A percentile compares a stretch with the other conserved stretches of the same genome.
Conservation (phyloP, 64 coral and sea anemone genomes). For the Exaiptasia diaphana region DNA sequence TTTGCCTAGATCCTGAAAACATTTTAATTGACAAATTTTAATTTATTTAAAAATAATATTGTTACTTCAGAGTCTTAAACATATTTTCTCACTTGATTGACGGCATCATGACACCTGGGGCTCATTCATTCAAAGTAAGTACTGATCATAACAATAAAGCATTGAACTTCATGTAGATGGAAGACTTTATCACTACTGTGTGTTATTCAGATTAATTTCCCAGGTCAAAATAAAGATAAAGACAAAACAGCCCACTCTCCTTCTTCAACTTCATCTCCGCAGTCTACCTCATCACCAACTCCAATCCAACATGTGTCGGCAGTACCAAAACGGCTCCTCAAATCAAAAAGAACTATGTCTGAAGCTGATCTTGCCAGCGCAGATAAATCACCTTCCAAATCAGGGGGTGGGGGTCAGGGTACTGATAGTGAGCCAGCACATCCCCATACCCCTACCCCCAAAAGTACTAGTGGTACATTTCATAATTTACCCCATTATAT, state of each 20-base stretch:
- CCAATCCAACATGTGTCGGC: slow-evolving; percentile 13
- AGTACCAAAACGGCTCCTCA: slow-evolving; percentile 83
- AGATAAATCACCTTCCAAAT: slow-evolving; percentile 74
- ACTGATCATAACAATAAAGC: background rate
- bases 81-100: slow-evolving; percentile 83
- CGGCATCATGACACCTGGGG: slow-evolving; percentile 61
- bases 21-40: too few relatives aligned
- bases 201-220: slow-evolving; percentile 68
- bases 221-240: slow-evolving; percentile 90
- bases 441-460: slow-evolving; percentile 48
- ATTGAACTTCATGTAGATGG: too few relatives aligned
- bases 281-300: slow-evolving; percentile 16
- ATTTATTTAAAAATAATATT: too few relatives aligned
- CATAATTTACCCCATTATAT: slow-evolving; percentile 81
- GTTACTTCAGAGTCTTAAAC: slow-evolving; percentile 72
- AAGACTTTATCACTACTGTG: background rate
- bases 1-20: too few relatives aligned
- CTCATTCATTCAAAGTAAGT: slow-evolving; percentile 62
- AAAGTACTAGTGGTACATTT: slow-evolving; percentile 70
- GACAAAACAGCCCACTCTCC: slow-evolving; percentile 30
- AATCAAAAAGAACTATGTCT: slow-evolving; percentile 69
- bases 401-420: slow-evolving; percentile 16
- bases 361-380: slow-evolving; percentile 61
- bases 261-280: slow-evolving; percentile 68
- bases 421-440: slow-evolving; percentile 58